Evolutionary conservation across 2,113 vertebrate genomes (phyloP), one percentile per base, ranked within the genome.

Genomic region (Jacana jacana): DNA sequence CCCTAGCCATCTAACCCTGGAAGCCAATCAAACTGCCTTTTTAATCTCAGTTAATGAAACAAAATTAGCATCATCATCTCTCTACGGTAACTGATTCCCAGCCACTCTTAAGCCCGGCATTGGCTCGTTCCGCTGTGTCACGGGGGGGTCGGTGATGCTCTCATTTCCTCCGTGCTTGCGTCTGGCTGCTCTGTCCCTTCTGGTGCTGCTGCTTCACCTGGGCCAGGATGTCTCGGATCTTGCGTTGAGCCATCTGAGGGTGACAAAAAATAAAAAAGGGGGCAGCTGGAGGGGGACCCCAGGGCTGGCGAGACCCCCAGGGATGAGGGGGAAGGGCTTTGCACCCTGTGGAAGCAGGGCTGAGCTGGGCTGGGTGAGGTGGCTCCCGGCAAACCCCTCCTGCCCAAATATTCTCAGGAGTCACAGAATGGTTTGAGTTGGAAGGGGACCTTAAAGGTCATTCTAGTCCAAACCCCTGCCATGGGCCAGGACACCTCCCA

Each of bases 141-240:
- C 79, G 86, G 17, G 55, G 93, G 37, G 10, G 44, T 64, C 42
- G 75, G 70, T 4, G 92, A 68, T 11, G 63, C 81, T 86, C 84
- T 97, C 92, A 98, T 97, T 98, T 98, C 96, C 98, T 97, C 69
- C 98, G 97, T 1, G 97, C 81, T 60, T 98, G 98, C 10, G 98
- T 95, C 87, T 98, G 97, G 65, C 98, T 97, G 91, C 98, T 97
- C 86, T 98, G 98, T 37, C 99, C 98, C 97, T 99, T 99, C 98
- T 99, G 99, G 80, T 98, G 98, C 92, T 98, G 98, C 96, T 99
- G 99, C 94, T 99, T 99, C 69, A 99, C 99, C 97, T 99, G 99
- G 24, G 98, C 99, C 97, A 99, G 98, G 97, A 99, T 99, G 96
- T 99, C 99, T 24, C 99, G 98, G 97, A 99, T 99, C 98, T 99